Base-by-base conservation (phyloP, 2,113 vertebrate genomes). In the Charina bottae region DNA sequence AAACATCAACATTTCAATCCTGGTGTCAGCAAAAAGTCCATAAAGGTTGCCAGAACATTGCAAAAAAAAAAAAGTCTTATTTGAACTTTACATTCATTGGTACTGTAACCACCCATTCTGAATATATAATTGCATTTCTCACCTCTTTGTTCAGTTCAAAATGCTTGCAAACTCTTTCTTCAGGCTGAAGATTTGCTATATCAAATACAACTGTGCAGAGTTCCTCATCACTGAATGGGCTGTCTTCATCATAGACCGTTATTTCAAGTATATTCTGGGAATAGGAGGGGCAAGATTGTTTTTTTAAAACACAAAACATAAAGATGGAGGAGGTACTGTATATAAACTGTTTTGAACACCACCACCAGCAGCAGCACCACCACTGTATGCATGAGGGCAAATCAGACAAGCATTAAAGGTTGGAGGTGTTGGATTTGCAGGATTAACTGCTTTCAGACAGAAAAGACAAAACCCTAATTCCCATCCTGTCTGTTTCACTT, bases 181-280 rank as follows among this genome's bases (percentile, higher is more conserved):
- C 97, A 55, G 97, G 96, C 6, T 93, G 95, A 83, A 98, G 93
- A 92, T 98, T 96, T 90, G 97, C 96, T 93, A 97, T 8, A 21
- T 98, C 98, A 88, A 96, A 98, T 88, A 96, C 94, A 89, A 97
- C 42, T 46, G 95, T 96, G 94, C 95, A 97, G 64, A 97, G 96
- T 24, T 93, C 91, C 0, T 97, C 96, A 49, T 98, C 98, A 88
- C 93, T 89, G 0, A 94, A 94, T 49, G 94, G 5, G 54, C 56
- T 53, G 56, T 98, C 97, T 93, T 97, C 97, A 60, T 98, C 97
- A 46, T 95, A 97, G 92, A 98, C 3, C 46, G 93, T 97, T 60
- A 98, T 83, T 72, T 98, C 97, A 87, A 98, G 96, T 95, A 98
- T 72, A 54, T 98, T 98, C 98, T 98, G 64, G 86, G 53, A 46